Conservation (phyloP, 2,888 invertebrate species). For the Athalia circularis region DNA sequence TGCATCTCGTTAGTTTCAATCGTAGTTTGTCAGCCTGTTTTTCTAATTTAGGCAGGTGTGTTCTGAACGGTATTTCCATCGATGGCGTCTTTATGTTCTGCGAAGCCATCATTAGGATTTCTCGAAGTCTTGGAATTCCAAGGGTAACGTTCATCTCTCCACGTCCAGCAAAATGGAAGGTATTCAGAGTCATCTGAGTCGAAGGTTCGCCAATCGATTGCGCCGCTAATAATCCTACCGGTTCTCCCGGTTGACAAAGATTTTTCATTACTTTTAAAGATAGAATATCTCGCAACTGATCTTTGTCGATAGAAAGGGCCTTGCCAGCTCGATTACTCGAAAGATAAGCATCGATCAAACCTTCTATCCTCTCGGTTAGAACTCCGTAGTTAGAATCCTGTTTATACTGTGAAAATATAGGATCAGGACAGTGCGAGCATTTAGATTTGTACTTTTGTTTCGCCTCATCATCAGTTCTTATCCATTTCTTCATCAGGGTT, state of each 20-base stretch:
- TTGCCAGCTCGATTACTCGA: constrained; percentile 46
- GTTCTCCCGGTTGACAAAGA: constrained; percentile 93
- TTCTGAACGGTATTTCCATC: constrained; percentile 92
- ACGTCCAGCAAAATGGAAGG: constrained; percentile 99
- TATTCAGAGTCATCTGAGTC: constrained; percentile 99
- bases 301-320: constrained; percentile 52
- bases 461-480: constrained; percentile 77
- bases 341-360: constrained; percentile 80
- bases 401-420: constrained; percentile 81
- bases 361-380: constrained; percentile 87
- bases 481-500: constrained; percentile 82
- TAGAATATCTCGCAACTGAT: constrained; percentile 82
- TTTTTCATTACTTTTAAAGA: constrained; percentile 86
- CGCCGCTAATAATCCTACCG: constrained; percentile 96
- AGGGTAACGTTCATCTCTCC: constrained; percentile 99
- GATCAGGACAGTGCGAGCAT: constrained; percentile 81
- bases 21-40: constrained; percentile 82
- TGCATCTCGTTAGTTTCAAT: constrained; percentile 85
- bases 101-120: constrained; percentile 97
- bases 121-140: constrained; percentile 97
- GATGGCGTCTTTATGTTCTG: constrained; percentile 96
- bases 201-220: constrained; percentile 99
- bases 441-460: constrained; percentile 77
- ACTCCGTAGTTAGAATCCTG: constrained; percentile 89
- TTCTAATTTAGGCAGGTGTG: constrained; percentile 75